A percentile compares a stretch with the other conserved stretches of the same genome.
Conservation (phyloP, 2,888 invertebrate genomes). For the Hyposoter dolosus region DNA sequence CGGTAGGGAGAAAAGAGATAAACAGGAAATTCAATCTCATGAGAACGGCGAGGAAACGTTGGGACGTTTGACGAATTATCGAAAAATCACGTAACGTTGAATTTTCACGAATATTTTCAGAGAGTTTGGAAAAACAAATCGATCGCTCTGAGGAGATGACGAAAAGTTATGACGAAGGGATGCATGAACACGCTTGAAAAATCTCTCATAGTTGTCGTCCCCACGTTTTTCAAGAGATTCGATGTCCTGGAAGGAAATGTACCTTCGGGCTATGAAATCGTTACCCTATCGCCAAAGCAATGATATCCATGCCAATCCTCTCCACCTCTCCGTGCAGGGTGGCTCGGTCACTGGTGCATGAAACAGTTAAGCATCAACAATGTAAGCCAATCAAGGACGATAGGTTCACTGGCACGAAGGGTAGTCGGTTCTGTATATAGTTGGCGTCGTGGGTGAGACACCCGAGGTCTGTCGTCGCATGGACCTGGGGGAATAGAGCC, state of each 20-base stretch:
- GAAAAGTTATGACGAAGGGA: background rate
- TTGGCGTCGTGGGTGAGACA: conserved; percentile 39
- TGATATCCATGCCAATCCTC: conserved; percentile 69
- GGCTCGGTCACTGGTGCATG: conserved; percentile 84
- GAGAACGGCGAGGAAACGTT: background rate
- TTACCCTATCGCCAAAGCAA: conserved; percentile 83
- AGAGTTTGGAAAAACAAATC: background rate
- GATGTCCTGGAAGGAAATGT: conserved; percentile 67
- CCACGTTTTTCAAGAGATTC: conserved; percentile 34
- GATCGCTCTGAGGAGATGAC: background rate
- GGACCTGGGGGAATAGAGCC: conserved; percentile 70
- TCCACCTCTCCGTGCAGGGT: conserved; percentile 54
- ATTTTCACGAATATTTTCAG: background rate
- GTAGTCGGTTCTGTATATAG: conserved; percentile 9
- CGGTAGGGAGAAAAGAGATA: background rate
- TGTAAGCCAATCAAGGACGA: conserved; percentile 84
- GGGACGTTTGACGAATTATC: background rate
- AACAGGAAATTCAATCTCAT: conserved; percentile 8
- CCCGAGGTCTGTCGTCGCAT: conserved; percentile 12
- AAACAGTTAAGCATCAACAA: conserved; percentile 85
- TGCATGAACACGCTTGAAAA: conserved; percentile 4
- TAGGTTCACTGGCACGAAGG: conserved; percentile 62
- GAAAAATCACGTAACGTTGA: background rate
- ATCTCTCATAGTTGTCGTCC: background rate
- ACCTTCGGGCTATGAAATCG: conserved; percentile 79